phyloP scores from a whole-genome alignment of 1,140 invertebrate genomes.

The Hyles vespertilio region DNA sequence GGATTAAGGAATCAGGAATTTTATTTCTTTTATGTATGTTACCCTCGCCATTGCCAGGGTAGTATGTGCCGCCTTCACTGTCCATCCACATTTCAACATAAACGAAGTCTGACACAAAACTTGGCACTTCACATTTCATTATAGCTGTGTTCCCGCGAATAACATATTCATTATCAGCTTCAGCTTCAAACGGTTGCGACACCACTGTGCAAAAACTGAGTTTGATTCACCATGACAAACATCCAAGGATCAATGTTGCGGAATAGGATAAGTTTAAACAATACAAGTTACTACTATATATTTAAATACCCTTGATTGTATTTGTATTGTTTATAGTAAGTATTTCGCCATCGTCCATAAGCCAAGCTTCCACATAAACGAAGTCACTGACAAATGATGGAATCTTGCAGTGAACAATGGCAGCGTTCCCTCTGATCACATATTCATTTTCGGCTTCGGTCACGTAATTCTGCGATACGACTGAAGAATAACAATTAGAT shows the following conservation, averaged over 20 bases:
- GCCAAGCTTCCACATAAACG: conserved; percentile 91
- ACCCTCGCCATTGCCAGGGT: conserved; percentile 73
- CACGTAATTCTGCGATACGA: conserved; percentile 91
- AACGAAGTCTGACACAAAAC: conserved; percentile 92
- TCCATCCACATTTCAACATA: conserved; percentile 88
- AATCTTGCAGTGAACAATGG: conserved; percentile 95
- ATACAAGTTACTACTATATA: not conserved
- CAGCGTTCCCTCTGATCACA: conserved; percentile 93
- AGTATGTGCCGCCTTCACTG: conserved; percentile 82
- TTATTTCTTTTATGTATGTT: conserved; percentile 27
- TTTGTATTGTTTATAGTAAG: conserved; percentile 79
- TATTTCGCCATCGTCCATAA: conserved; percentile 84
- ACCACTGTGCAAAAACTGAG: conserved; percentile 79
- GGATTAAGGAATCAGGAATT: conserved; percentile 33
- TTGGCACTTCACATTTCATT: conserved; percentile 91
- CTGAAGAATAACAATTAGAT: conserved; percentile 76
- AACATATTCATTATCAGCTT: conserved; percentile 91
- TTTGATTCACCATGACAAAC: conserved; percentile 8
- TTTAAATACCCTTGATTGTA: conserved; percentile 40
- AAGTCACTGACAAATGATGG: conserved; percentile 96
- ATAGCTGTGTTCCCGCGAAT: conserved; percentile 91
- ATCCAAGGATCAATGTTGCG: conserved; percentile 5
- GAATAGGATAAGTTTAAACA: conserved; percentile 9
- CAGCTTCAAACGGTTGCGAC: conserved; percentile 86
- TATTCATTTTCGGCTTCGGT: conserved; percentile 96